Conservation (phyloP, 2,113 vertebrate species). For the Mus pahari region DNA sequence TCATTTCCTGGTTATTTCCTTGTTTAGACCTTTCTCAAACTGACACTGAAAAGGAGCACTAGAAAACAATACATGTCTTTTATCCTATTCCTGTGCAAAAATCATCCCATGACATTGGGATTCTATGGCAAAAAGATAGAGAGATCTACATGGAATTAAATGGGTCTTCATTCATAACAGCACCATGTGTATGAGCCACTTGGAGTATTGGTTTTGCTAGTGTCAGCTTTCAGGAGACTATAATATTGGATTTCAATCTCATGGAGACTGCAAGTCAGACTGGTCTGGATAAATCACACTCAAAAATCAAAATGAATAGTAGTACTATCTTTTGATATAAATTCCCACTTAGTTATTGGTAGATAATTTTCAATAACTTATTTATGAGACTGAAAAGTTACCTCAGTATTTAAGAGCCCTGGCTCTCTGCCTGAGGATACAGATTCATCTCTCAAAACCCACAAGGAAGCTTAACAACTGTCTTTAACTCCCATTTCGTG, state of each 20-base stretch:
- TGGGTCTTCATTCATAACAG: background rate
- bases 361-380: background rate
- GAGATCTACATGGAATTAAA: background rate
- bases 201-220: background rate
- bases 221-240: background rate
- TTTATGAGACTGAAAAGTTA: background rate
- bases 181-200: accelerated
- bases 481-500: background rate
- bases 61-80: background rate
- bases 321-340: background rate
- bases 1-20: background rate
- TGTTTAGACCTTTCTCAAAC: background rate
- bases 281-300: background rate
- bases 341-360: background rate
- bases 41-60: background rate
- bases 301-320: background rate
- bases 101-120: background rate
- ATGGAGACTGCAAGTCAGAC: background rate
- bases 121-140: background rate
- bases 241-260: background rate
- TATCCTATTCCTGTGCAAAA: background rate
- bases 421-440: background rate
- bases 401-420: background rate
- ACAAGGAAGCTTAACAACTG: background rate
- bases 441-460: background rate